Conservation (phyloP, 2,113 vertebrate genomes). For the Nipponia nippon region DNA sequence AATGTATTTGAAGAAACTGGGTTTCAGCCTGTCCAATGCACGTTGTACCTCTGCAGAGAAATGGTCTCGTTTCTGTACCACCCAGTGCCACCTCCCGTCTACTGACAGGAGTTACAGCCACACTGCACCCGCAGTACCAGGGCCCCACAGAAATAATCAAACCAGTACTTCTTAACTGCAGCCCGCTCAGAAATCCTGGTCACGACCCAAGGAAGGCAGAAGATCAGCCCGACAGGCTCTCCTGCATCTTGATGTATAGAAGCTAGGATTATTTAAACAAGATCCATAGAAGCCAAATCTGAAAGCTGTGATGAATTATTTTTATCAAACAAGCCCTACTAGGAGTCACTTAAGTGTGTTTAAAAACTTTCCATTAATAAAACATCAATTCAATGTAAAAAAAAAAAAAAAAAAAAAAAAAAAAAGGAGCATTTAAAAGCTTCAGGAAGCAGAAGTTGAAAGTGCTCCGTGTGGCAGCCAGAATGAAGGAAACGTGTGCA, state of each 20-base stretch:
- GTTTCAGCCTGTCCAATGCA: background rate
- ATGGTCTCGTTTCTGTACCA: accelerated
- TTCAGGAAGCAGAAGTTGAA: background rate
- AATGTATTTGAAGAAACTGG: background rate
- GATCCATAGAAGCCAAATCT: background rate
- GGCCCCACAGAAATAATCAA: background rate
- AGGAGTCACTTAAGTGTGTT: background rate
- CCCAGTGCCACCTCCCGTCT: background rate
- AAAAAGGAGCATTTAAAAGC: background rate
- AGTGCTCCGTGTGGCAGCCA: background rate
- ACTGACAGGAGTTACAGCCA: background rate
- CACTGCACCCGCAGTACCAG: accelerated
- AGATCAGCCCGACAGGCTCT: background rate
- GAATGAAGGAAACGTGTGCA: background rate
- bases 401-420: background rate
- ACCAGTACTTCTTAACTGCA: background rate
- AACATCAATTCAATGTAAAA: background rate
- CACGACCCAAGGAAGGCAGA: accelerated
- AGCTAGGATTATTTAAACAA: background rate
- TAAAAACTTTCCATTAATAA: background rate
- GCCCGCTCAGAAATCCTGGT: background rate
- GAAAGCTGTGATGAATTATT: background rate
- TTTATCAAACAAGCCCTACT: background rate
- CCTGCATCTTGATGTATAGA: background rate
- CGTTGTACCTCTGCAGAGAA: background rate